Evolutionary conservation across 1,140 invertebrate species (phyloP).

Genomic region (Formica selysi): DNA sequence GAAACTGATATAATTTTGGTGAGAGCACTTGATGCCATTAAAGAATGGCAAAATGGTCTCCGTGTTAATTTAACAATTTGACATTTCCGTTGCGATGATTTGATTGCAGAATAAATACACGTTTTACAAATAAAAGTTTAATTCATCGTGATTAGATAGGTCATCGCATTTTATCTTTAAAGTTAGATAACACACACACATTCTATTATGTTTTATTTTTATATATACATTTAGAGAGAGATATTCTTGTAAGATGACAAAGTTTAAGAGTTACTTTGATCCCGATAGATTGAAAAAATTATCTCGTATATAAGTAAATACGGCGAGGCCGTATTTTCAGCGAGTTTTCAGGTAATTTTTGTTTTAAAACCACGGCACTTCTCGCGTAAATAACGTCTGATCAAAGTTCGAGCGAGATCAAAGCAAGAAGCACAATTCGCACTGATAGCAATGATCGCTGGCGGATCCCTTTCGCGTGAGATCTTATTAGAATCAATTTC

Average conservation of each 20-base stretch:
- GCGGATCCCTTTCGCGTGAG: slow-evolving; percentile 17
- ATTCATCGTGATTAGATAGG: neutral
- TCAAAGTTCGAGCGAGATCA: slow-evolving; percentile 45
- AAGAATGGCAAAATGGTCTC: neutral
- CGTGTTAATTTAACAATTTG: neutral
- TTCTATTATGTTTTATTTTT: neutral
- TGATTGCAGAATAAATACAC: neutral
- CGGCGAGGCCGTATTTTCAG: no score
- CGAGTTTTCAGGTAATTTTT: neutral
- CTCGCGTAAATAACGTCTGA: slow-evolving; percentile 46
- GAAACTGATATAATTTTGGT: slow-evolving; percentile 2
- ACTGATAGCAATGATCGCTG: slow-evolving; percentile 21
- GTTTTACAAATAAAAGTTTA: neutral
- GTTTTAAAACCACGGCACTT: slow-evolving; percentile 15
- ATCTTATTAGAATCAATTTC: slow-evolving; percentile 56
- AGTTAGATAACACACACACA: neutral
- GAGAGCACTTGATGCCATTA: neutral
- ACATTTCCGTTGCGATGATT: neutral
- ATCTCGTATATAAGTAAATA: no score
- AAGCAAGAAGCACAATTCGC: slow-evolving; percentile 28
- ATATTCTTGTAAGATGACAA: neutral
- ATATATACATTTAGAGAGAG: neutral
- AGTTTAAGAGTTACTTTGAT: slow-evolving; percentile 3
- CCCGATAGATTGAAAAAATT: neutral
- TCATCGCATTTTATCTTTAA: neutral